These are phyloP conservation scores for Sardina pilchardus DNA, from an alignment of 2,113 vertebrate genomes.

Conservation along the genomic window DNA sequence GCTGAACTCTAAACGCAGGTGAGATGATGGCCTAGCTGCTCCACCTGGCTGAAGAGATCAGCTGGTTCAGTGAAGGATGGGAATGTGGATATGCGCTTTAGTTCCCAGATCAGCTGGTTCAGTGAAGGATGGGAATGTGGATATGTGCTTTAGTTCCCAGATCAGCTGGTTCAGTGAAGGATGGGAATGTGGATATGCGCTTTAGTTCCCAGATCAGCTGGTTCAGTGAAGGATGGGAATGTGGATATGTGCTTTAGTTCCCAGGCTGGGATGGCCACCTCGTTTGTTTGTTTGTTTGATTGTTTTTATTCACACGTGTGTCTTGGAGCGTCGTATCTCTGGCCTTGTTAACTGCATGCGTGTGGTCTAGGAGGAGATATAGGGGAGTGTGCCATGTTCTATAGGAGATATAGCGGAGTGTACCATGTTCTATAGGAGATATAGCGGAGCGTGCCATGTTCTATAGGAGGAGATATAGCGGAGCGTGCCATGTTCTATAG, in stretches of 20 bases:
- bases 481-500: no score
- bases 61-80: no score
- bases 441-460: background rate
- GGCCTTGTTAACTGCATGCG: slow-evolving; percentile 86
- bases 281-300: slow-evolving; percentile 70
- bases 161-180: slow-evolving; percentile 62
- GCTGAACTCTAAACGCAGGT: no score
- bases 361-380: slow-evolving; percentile 53
- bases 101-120: slow-evolving; percentile 78
- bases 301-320: slow-evolving; percentile 77
- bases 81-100: slow-evolving; percentile 53
- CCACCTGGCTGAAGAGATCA: no score
- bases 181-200: slow-evolving; percentile 22
- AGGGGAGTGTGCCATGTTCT: slow-evolving; percentile 30
- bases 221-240: background rate
- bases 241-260: slow-evolving; percentile 62
- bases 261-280: slow-evolving; percentile 83
- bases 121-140: background rate
- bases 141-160: slow-evolving; percentile 71
- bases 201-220: slow-evolving; percentile 73
- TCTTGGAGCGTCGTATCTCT: slow-evolving; percentile 62
- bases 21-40: no score
- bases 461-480: no score
- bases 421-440: background rate
- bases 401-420: slow-evolving; percentile 45